Percentiles rank a stretch among this genome's conserved stretches.
These are phyloP conservation scores for Hemicentrotus pulcherrimus DNA, from an alignment of 35 echinoderm and acorn worm species.

Conservation along the genomic window DNA sequence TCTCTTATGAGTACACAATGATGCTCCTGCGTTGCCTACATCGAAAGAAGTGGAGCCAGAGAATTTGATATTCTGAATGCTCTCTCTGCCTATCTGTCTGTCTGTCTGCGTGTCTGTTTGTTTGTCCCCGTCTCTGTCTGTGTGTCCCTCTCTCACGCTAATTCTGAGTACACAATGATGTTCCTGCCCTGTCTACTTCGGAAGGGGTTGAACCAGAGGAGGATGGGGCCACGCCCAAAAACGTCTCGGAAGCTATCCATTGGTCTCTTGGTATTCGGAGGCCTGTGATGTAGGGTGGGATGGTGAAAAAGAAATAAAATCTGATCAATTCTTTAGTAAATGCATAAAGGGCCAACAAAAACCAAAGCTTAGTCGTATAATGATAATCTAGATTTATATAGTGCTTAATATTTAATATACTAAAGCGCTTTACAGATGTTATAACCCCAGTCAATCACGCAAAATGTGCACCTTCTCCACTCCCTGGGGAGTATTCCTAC, in stretches of 20 bases:
- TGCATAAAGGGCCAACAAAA: no score
- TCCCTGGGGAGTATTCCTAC: no score
- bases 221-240: constrained; percentile 67
- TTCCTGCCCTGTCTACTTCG: constrained; percentile 63
- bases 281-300: neutral
- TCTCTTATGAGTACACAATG: neutral
- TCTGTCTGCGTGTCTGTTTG: neutral
- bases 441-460: no score
- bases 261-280: constrained; percentile 11
- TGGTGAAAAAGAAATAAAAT: neutral
- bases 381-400: no score
- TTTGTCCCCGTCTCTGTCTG: neutral
- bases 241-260: constrained; percentile 76
- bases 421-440: no score
- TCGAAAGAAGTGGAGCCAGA: no score
- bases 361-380: no score
- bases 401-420: no score
- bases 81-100: neutral
- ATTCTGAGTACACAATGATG: constrained; percentile 62
- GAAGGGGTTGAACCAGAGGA: constrained; percentile 88
- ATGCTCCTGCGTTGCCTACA: neutral
- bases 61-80: no score
- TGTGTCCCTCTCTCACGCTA: neutral
- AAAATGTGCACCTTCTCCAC: no score
- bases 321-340: no score